These are phyloP conservation scores for Podotricha telesiphe DNA, from an alignment of 2,888 invertebrate genomes.

Conservation along the genomic window DNA sequence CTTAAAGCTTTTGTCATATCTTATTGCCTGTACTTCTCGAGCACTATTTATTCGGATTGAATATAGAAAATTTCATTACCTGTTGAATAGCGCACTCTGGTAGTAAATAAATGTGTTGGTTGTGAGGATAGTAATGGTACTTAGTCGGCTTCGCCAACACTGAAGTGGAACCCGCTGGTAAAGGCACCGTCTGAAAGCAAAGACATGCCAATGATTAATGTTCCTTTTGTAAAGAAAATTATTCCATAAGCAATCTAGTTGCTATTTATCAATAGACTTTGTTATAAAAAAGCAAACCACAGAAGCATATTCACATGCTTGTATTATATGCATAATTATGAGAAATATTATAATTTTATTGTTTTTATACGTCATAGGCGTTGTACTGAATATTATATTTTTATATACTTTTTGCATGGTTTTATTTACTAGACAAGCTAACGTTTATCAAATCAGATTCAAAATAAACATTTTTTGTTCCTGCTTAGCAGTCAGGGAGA, in stretches of 20 bases:
- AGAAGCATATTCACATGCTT: conserved; percentile 48
- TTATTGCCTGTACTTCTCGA: conserved; percentile 1
- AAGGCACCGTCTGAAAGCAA: conserved; percentile 86
- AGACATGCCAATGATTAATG: conserved; percentile 45
- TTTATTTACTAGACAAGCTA: neutral
- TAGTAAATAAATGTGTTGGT: conserved; percentile 95
- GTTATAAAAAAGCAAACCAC: conserved; percentile 48
- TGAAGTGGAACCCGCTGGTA: conserved; percentile 87
- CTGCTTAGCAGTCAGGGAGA: no score
- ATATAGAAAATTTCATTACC: conserved; percentile 66
- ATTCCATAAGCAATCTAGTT: conserved; percentile 31
- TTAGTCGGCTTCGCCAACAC: conserved; percentile 93
- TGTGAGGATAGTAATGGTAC: conserved; percentile 97
- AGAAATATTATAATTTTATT: conserved; percentile 1
- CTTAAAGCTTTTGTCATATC: neutral
- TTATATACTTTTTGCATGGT: neutral
- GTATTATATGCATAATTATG: conserved; percentile 7
- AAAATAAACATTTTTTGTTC: no score
- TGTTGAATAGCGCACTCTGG: conserved; percentile 98
- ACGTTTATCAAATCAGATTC: neutral
- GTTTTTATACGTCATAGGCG: neutral
- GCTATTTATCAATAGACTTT: conserved; percentile 37
- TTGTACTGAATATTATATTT: neutral
- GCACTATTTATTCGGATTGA: conserved; percentile 23
- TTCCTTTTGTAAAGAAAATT: conserved; percentile 25